Base-by-base conservation (phyloP, 2,113 vertebrate genomes). In the Copsychus sechellarum region DNA sequence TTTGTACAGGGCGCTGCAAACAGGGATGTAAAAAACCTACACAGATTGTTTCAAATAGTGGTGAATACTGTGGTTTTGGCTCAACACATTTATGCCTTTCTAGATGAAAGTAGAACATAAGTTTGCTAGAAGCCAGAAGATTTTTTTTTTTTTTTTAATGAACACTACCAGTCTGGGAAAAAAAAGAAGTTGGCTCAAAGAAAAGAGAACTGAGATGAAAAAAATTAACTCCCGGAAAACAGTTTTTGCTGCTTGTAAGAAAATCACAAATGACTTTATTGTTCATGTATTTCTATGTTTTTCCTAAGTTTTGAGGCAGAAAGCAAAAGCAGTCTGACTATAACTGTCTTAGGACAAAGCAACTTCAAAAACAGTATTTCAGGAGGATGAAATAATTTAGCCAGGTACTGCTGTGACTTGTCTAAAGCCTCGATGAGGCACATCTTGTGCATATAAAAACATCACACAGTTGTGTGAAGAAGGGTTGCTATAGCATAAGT, bases 21-120 rank as follows among this genome's bases (percentile, higher is more conserved):
- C 8, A 77, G 3, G 19, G 17, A 34, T 66, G 36, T 45, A 22
- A 80, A 82, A 86, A 56, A 73, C 29, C 79, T 73, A 40, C 80
- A 47, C 23, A 57, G 61, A 50, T 76, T 92, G 81, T 91, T 95
- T 92, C 40, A 2, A 76, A 67, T 21, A 61, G 40, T 4, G 5
- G 53, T 45, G 69, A 89, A 64, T 79, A 33, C 53, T 3, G 24
- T 90, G 70, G 78, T 22, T 96, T 95, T 87, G 65, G 84, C 73
- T 91, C 53, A 76, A 76, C 21, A 47, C 47, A 31, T 90, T 88
- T 90, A 57, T 94, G 71, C 58, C 29, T 88, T 96, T 95, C 58
- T 88, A 88, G 74, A 87, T 96, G 90, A 94, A 95, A 93, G 81
- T 42, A 85, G 74, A 95, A 77, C 74, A 62, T 62, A 92, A 93